phyloP scores from a whole-genome alignment of 2,113 vertebrate genomes.

The Odobenus rosmarus region DNA sequence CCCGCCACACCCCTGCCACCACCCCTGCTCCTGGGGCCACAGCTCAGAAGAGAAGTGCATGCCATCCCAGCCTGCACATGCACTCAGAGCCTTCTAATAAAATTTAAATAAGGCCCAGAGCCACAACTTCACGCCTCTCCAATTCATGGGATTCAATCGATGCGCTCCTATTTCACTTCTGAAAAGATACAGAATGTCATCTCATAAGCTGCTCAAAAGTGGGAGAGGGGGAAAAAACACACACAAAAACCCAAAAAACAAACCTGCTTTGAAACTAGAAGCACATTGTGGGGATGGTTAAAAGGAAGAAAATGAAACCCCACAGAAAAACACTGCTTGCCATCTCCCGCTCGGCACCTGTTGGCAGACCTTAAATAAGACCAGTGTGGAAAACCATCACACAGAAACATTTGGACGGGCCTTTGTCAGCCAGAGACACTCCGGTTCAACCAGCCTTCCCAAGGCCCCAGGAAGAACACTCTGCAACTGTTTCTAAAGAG shows the following conservation, averaged over 20 bases:
- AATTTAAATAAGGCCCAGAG: background rate
- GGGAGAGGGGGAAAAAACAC: background rate
- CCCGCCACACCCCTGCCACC: background rate
- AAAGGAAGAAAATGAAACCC: background rate
- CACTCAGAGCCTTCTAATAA: background rate
- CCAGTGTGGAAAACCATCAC: background rate
- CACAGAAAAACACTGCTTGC: background rate
- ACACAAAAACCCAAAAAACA: background rate
- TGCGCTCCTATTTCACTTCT: background rate
- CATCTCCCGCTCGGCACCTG: conserved; percentile 45
- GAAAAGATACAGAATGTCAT: background rate
- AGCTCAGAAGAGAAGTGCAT: background rate
- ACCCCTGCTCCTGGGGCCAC: background rate
- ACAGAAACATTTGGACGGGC: background rate
- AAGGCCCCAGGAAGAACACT: background rate
- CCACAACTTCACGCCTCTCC: background rate
- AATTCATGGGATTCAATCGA: background rate
- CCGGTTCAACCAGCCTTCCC: background rate
- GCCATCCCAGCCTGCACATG: background rate
- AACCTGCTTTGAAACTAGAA: conserved; percentile 25
- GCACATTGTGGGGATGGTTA: background rate
- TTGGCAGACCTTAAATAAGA: conserved; percentile 37
- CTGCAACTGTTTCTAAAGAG: conserved; percentile 34
- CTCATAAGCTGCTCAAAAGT: background rate
- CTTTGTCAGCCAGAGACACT: conserved; percentile 35